Evolutionary conservation across 2,888 invertebrate species (phyloP).

Genomic region (Papilio elwesi): DNA sequence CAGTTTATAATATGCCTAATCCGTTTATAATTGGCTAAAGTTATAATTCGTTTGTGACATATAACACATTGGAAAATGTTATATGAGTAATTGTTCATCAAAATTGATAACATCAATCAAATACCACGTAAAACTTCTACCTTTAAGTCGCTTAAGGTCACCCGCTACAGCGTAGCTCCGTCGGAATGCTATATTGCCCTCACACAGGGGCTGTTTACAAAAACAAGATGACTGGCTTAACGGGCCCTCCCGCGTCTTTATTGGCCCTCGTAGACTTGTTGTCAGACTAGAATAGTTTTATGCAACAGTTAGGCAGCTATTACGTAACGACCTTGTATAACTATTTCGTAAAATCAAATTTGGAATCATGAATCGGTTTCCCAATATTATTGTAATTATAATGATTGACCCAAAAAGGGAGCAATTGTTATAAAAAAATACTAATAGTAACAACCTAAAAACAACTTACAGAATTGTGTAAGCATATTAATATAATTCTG

Average conservation of each 20-base stretch:
- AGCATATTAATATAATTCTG: too few relatives aligned
- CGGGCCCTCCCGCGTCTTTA: conserved; percentile 70
- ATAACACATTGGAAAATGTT: not conserved
- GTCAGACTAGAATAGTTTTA: conserved; percentile 57
- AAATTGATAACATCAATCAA: not conserved
- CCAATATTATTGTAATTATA: too few relatives aligned
- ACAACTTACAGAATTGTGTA: too few relatives aligned
- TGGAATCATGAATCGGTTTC: too few relatives aligned
- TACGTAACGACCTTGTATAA: too few relatives aligned
- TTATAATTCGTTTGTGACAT: too few relatives aligned
- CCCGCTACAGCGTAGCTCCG: conserved; percentile 45
- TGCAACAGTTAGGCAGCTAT: conserved; percentile 43
- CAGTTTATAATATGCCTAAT: too few relatives aligned
- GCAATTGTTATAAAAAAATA: too few relatives aligned
- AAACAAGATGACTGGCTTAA: conserved; percentile 80
- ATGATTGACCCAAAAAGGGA: too few relatives aligned
- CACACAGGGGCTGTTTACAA: conserved; percentile 73
- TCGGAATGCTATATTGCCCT: conserved; percentile 51
- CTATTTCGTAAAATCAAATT: too few relatives aligned
- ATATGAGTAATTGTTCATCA: not conserved
- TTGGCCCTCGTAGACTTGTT: conserved; percentile 71
- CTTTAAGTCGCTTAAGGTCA: conserved; percentile 35
- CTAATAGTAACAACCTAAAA: too few relatives aligned
- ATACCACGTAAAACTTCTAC: conserved; percentile 3
- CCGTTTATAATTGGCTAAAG: too few relatives aligned